Conservation (phyloP, 2,113 vertebrate genomes). For the Pimephales promelas region DNA sequence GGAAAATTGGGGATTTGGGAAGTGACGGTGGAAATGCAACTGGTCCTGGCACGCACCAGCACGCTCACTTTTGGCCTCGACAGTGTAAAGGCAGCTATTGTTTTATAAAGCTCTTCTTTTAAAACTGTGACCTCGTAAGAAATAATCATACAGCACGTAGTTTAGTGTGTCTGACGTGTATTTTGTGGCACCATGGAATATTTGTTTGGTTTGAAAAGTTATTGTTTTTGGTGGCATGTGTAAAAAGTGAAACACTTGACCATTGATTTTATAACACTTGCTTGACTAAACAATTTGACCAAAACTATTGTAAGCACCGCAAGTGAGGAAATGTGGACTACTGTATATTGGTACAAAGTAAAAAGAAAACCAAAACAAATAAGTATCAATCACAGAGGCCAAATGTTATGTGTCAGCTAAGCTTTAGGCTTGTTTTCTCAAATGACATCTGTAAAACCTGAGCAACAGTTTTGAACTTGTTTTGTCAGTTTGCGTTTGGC, state of each 20-base stretch:
- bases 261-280: not conserved
- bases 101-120: not conserved
- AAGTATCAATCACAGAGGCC: not conserved
- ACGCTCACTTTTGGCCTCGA: no score
- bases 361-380: not conserved
- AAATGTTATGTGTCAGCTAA: not conserved
- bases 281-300: not conserved
- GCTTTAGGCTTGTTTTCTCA: not conserved
- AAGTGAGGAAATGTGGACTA: not conserved
- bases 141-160: not conserved
- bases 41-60: no score
- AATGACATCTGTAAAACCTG: not conserved
- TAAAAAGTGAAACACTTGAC: not conserved
- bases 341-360: not conserved
- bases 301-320: no score
- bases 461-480: not conserved
- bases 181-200: not conserved
- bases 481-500: constrained; percentile 13
- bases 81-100: not conserved
- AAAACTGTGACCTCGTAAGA: constrained; percentile 12
- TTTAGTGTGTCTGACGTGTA: not conserved
- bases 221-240: not conserved
- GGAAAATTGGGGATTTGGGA: not conserved
- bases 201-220: not conserved
- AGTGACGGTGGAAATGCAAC: no score